Evolutionary conservation across 2,888 invertebrate species (phyloP).

Genomic region (Mycalesis mineus): DNA sequence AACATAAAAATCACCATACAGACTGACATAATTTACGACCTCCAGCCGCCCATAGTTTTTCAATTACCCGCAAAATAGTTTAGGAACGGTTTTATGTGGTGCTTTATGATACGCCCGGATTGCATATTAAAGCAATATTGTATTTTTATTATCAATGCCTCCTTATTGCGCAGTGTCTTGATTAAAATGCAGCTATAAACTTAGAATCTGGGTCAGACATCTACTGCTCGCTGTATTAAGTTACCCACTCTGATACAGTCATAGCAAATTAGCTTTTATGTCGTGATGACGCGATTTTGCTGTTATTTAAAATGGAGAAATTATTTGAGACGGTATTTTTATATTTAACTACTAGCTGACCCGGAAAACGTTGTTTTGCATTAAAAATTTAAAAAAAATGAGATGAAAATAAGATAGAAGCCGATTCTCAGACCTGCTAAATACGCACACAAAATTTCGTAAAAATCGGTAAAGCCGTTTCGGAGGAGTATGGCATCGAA

Average conservation of each 20-base stretch:
- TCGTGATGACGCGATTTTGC: not conserved
- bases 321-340: too few species aligned
- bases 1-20: slow-evolving; percentile 13
- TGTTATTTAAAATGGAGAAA: too few species aligned
- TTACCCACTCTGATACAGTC: not conserved
- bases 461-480: too few species aligned
- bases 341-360: too few species aligned
- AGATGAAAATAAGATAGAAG: too few species aligned
- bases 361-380: too few species aligned
- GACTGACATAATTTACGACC: slow-evolving; percentile 22
- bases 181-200: slow-evolving; percentile 16
- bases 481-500: too few species aligned
- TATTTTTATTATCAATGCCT: slow-evolving; percentile 13
- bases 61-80: slow-evolving; percentile 24
- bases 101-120: slow-evolving; percentile 22
- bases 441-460: too few species aligned
- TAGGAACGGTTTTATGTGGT: slow-evolving; percentile 17
- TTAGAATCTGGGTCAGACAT: slow-evolving; percentile 5
- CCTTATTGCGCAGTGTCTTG: slow-evolving; percentile 9
- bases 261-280: not conserved
- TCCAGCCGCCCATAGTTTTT: slow-evolving; percentile 23
- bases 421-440: too few species aligned
- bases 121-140: slow-evolving; percentile 19
- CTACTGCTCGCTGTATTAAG: slow-evolving; percentile 1
- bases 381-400: too few species aligned